Base-by-base conservation (phyloP, 2,888 invertebrate species). In the Cordylochernes scorpioides region DNA sequence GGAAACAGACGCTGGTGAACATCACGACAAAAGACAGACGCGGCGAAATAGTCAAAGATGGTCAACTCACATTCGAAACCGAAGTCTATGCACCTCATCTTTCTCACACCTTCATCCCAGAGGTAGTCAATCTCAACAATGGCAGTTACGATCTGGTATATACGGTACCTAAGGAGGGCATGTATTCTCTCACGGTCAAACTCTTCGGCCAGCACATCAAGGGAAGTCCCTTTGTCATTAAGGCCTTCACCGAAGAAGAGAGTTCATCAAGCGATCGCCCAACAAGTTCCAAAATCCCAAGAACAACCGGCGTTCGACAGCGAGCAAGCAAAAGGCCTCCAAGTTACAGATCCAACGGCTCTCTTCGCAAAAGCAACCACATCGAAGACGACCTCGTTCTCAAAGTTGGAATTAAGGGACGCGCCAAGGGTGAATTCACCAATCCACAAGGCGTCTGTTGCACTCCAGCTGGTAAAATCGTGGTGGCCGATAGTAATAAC, bases 361-460 rank as follows among this genome's bases (percentile, higher is more conserved):
- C 55, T 7, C 49, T 47, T 24, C 38, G 53, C 28, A 41, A 50
- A 17, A 50, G 52, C 32, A 52, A 52, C 32, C 48, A 49, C 17
- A 39, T 51, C 25, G 58, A 58, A 38, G 60, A 60, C 42, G 59
- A 60, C 42, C 48, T 60, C 25, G 43, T 57, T 26, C 43, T 53
- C 38, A 50, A 51, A 34, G 49, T 59, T 13, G 61, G 61, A 3
- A 42, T 40, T 18, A 53, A 55, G 38, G 61, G 61, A 29, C 48
- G 59, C 25, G 51, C 50, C 31, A 50, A 53, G 31, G 59, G 60
- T 14, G 58, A 60, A 39, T 61, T 61, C 43, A 54, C 54, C 14
- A 61, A 61, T 45, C 59, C 60, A 14, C 60, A 60, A 43, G 59
- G 58, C 14, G 46, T 58, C 4, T 53, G 55, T 31, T 47, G 46